Evolutionary conservation across 2,113 vertebrate species (phyloP).

Genomic region (Polypterus senegalus): DNA sequence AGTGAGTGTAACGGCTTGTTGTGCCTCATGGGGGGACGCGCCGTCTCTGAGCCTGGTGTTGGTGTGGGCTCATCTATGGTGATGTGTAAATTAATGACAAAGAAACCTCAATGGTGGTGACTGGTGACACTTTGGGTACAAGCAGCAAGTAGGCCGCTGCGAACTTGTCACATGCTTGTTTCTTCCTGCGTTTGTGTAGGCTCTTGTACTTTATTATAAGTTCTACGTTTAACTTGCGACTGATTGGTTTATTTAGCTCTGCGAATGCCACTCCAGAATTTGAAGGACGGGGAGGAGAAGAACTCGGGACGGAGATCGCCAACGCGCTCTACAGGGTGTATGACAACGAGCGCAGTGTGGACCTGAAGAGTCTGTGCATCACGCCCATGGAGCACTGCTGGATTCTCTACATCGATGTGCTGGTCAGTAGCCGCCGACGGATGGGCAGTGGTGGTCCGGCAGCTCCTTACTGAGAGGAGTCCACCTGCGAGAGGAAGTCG

Average conservation of each 20-base stretch:
- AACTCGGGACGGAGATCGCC: constrained; percentile 77
- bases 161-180: too few species aligned
- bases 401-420: constrained; percentile 89
- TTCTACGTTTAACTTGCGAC: too few species aligned
- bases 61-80: too few species aligned
- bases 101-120: too few species aligned
- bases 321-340: constrained; percentile 83
- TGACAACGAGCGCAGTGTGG: constrained; percentile 63
- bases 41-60: too few species aligned
- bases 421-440: constrained; percentile 54
- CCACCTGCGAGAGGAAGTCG: not conserved
- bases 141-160: too few species aligned
- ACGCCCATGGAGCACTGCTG: constrained; percentile 82
- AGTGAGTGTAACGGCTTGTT: too few species aligned
- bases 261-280: constrained; percentile 90
- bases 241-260: constrained; percentile 50
- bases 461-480: not conserved
- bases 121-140: too few species aligned
- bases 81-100: too few species aligned
- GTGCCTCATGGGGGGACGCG: too few species aligned
- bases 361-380: constrained; percentile 71
- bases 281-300: constrained; percentile 90
- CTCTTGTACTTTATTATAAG: too few species aligned
- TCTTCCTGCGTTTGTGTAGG: too few species aligned
- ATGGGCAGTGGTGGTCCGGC: not conserved